phyloP scores from a whole-genome alignment of 2,113 vertebrate genomes.

The Halichoeres trimaculatus region DNA sequence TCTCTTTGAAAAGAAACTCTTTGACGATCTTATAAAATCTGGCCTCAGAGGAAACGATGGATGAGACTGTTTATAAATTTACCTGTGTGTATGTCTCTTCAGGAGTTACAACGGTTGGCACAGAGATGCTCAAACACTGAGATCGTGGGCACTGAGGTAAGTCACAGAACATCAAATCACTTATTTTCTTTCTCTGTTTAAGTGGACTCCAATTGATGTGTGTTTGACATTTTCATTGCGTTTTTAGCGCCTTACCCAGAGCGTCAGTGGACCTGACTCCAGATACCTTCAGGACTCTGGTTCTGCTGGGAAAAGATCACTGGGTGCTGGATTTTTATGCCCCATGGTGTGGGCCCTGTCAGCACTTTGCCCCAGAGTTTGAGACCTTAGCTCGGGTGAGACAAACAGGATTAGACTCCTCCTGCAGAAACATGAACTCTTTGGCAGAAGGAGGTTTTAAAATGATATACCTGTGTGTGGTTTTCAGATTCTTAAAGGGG shows the following conservation, averaged over 20 bases:
- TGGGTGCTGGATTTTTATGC: slow-evolving; percentile 98
- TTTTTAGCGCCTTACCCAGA: slow-evolving; percentile 88
- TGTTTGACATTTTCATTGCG: neutral
- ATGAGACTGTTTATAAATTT: neutral
- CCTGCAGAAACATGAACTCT: too few species aligned
- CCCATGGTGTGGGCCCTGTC: slow-evolving; percentile 98
- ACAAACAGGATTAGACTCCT: neutral
- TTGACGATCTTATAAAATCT: too few species aligned
- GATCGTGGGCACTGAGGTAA: slow-evolving; percentile 92
- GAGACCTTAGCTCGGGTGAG: slow-evolving; percentile 93
- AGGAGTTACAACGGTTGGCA: slow-evolving; percentile 95
- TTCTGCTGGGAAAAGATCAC: slow-evolving; percentile 89
- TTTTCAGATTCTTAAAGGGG: slow-evolving; percentile 84
- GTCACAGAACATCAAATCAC: slow-evolving; percentile 24
- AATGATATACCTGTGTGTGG: too few species aligned
- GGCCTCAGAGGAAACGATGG: too few species aligned
- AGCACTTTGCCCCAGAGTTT: slow-evolving; percentile 96
- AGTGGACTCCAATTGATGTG: neutral
- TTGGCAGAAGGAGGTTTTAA: too few species aligned
- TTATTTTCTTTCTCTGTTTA: neutral
- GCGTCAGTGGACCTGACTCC: slow-evolving; percentile 89
- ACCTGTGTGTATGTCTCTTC: slow-evolving; percentile 46
- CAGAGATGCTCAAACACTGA: slow-evolving; percentile 91
- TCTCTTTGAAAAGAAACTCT: too few species aligned
- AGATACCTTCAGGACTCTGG: slow-evolving; percentile 88